These are phyloP conservation scores for Polypterus senegalus DNA, from an alignment of 2,113 vertebrate genomes.

Conservation along the genomic window DNA sequence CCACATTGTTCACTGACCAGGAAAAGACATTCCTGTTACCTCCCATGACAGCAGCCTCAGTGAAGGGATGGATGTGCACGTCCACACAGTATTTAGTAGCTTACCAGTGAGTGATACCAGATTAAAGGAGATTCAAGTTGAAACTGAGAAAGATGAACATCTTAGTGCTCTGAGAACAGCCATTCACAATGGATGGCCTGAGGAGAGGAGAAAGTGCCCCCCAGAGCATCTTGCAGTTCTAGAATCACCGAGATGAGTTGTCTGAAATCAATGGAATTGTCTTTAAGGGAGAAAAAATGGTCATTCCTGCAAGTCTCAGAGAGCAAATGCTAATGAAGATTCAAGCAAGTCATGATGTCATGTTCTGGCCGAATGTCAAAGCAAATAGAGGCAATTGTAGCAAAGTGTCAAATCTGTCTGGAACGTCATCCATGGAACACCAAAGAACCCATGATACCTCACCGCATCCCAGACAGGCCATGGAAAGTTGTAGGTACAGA, in stretches of 20 bases:
- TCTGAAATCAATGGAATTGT: conserved; percentile 3
- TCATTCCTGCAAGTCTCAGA: not conserved
- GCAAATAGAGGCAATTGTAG: not conserved
- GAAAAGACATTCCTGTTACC: too few relatives aligned
- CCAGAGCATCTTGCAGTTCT: not conserved
- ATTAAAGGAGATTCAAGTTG: too few relatives aligned
- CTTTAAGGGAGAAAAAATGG: conserved; percentile 5
- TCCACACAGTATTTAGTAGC: too few relatives aligned
- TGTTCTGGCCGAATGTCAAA: conserved; percentile 1
- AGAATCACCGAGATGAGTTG: conserved; percentile 8
- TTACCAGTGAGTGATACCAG: too few relatives aligned
- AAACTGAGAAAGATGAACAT: too few relatives aligned
- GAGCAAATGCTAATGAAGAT: not conserved
- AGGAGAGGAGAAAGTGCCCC: not conserved
- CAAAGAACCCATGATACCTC: conserved; percentile 5
- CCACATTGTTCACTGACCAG: too few relatives aligned
- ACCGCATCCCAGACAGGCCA: not conserved
- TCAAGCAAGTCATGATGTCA: not conserved
- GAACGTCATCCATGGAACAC: not conserved
- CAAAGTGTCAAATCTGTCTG: too few relatives aligned
- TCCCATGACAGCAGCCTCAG: too few relatives aligned
- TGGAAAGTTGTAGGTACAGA: conserved; percentile 3
- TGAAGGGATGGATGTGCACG: too few relatives aligned
- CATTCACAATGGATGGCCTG: not conserved
- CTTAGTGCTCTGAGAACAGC: too few relatives aligned